phyloP scores from a whole-genome alignment of 2,888 invertebrate species.

The Brachylomia viminalis region DNA sequence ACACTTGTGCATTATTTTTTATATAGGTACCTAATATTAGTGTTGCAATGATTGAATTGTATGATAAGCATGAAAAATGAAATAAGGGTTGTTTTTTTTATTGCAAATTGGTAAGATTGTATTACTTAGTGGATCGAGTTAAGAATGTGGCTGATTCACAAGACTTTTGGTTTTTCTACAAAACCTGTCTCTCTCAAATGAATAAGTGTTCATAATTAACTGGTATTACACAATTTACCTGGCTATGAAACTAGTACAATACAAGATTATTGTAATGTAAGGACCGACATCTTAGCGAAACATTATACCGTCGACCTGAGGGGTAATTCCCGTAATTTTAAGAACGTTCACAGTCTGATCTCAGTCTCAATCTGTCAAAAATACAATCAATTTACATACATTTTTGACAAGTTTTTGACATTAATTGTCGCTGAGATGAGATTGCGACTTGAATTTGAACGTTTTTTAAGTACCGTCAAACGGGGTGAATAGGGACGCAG shows the following conservation, averaged over 20 bases:
- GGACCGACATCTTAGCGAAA: constrained; percentile 28
- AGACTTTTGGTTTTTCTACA: neutral
- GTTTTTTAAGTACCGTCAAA: no score
- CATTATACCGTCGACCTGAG: no score
- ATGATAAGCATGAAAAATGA: neutral
- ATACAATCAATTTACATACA: no score
- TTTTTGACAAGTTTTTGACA: no score
- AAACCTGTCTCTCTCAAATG: neutral
- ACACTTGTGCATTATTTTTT: neutral
- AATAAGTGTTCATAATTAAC: neutral
- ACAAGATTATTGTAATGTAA: constrained; percentile 13
- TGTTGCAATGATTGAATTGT: constrained; percentile 20
- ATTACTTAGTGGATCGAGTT: neutral
- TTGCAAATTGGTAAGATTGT: constrained; percentile 13
- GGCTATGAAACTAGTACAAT: neutral
- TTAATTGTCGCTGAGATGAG: no score
- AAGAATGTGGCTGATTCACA: neutral
- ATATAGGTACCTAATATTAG: neutral
- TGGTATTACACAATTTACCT: neutral
- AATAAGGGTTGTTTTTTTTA: constrained; percentile 6
- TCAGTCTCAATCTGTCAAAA: no score
- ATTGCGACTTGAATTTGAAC: no score
- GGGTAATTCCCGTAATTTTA: no score
- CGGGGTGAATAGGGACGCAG: no score
- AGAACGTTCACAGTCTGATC: no score